Evolutionary conservation across 1,140 invertebrate genomes (phyloP), one percentile per base, ranked within the genome.

Genomic region (Micrasema minimum): DNA sequence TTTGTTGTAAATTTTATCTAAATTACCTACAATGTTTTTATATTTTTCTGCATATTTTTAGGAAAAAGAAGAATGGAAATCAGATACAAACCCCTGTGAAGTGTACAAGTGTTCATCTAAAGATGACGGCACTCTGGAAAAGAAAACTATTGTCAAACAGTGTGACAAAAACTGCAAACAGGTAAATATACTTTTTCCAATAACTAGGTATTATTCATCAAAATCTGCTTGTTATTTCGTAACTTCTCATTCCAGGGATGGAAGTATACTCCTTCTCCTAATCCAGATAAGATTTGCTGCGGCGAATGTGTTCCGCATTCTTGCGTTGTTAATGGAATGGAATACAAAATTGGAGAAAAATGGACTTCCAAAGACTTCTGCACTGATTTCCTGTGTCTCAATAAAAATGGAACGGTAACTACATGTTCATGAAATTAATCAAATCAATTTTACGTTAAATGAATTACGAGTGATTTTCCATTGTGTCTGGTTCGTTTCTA

Each of bases 301-400:
- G 91, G 91, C 5, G 79, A 84, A 22, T 92, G 91, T 75, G 71
- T 85, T 31, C 85, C 87, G 43, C 80, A 86, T 4, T 86, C 85
- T 12, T 92, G 91, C 75, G 82, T 90, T 0, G 79, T 88, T 10
- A 81, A 86, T 53, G 87, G 85, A 0, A 68, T 76, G 2, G 72
- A 86, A 7, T 82, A 84, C 41, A 68, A 80, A 3, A 77, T 88
- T n/a, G 87, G 84, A 1, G 80, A 84, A 2, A 77, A 79, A 43
- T 91, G 89, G 89, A 78, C 78, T 0, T 89, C 88, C 0, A 37
- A 76, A 0, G 89, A 91, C 79, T 82, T 83, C 75, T 91, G 90
- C 73, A 85, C 83, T 6, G 85, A 83, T 41, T 90, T 85, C 66
- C 79, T 79, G 6, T 91, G 90, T 74, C 64, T 83, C 2, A 77